A percentile compares a stretch with the other conserved stretches of the same genome.
phyloP scores from a whole-genome alignment of 2,888 invertebrate genomes.

The Amphimallon solstitiale region DNA sequence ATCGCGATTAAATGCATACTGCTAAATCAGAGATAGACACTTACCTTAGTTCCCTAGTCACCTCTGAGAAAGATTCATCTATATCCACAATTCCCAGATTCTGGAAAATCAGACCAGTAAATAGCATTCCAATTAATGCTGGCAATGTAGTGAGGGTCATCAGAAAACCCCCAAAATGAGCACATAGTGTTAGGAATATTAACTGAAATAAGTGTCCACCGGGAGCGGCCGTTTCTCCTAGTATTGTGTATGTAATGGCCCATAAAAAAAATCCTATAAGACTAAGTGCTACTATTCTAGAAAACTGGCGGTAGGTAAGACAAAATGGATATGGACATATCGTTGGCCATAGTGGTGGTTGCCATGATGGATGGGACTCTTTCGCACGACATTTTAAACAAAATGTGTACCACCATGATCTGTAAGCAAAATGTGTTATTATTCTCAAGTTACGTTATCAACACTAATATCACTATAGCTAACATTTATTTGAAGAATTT shows the following conservation, averaged over 20 bases:
- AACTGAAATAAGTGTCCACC: constrained; percentile 85
- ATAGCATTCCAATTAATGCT: constrained; percentile 86
- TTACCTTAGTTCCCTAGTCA: constrained; percentile 79
- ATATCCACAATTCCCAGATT: constrained; percentile 78
- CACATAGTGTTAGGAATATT: constrained; percentile 77
- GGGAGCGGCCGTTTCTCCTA: constrained; percentile 82
- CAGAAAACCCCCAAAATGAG: constrained; percentile 86
- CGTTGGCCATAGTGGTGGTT: constrained; percentile 82
- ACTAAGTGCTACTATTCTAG: constrained; percentile 78
- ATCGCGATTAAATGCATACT: too few relatives aligned
- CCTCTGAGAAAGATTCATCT: constrained; percentile 72
- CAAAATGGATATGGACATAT: constrained; percentile 87
- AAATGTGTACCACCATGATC: constrained; percentile 86
- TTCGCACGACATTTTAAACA: constrained; percentile 82
- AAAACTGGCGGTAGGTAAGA: constrained; percentile 84
- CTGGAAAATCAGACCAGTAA: constrained; percentile 81
- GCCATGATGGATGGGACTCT: constrained; percentile 78
- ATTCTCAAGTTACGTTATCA: too few relatives aligned
- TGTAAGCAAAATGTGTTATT: constrained; percentile 57
- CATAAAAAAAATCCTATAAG: constrained; percentile 80
- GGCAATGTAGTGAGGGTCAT: constrained; percentile 83
- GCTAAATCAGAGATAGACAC: too few relatives aligned
- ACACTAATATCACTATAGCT: too few relatives aligned
- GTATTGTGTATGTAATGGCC: constrained; percentile 79
- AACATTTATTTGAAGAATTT: too few relatives aligned